A percentile compares a stretch with the other conserved stretches of the same genome.
These are phyloP conservation scores for Anolis apletophallus DNA, from an alignment of 2,797 vertebrate species.

Conservation along the genomic window DNA sequence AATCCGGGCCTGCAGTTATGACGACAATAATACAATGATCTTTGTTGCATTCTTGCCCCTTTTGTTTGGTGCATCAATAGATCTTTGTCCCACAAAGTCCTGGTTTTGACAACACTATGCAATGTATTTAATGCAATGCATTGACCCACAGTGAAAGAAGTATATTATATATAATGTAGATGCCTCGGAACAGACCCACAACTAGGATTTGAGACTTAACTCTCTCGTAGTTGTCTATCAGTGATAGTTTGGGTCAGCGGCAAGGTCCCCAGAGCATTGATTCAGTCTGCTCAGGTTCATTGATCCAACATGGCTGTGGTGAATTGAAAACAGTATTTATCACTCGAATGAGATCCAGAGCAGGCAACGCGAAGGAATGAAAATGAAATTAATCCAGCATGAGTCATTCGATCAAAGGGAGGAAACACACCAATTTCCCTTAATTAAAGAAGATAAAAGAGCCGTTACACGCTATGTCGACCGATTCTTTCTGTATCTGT, in stretches of 20 bases:
- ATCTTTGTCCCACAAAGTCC: no score
- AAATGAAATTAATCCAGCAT: constrained; percentile 25
- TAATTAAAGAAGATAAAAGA: constrained; percentile 21
- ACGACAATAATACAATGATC: no score
- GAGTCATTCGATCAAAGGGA: constrained; percentile 25
- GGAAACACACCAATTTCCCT: constrained; percentile 25
- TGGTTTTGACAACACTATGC: no score
- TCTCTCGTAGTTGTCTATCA: no score
- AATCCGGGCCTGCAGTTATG: no score
- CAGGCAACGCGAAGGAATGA: not conserved
- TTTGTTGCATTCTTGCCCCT: no score
- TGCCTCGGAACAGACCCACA: not conserved
- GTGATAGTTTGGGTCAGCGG: no score
- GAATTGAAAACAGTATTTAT: not conserved
- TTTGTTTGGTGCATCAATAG: no score
- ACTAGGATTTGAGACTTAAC: not conserved
- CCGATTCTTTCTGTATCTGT: not conserved
- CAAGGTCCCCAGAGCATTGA: not conserved
- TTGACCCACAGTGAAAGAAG: no score
- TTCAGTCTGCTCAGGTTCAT: not conserved
- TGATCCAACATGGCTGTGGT: not conserved
- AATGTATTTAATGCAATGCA: no score
- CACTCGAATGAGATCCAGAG: not conserved
- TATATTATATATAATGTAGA: no score
- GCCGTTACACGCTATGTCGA: not conserved